A percentile compares a stretch with the other conserved stretches of the same genome.
Conservation (phyloP, 2,113 vertebrate genomes). For the Ibidorhyncha struthersii region DNA sequence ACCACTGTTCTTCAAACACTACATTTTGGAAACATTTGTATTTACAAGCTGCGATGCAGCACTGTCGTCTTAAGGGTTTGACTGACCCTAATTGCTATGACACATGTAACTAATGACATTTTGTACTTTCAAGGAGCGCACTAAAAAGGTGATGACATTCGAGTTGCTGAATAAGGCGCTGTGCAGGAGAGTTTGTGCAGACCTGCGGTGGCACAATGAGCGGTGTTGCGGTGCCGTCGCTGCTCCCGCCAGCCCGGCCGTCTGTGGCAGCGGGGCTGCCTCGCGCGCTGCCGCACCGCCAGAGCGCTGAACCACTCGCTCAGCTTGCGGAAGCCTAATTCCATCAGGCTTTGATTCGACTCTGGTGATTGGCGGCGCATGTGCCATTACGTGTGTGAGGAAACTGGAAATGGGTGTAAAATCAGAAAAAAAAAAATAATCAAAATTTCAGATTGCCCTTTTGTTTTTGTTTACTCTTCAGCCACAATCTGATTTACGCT, state of each 20-base stretch:
- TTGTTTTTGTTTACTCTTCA: slow-evolving; percentile 33
- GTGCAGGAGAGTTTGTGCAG: slow-evolving; percentile 38
- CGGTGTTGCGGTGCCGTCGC: background rate
- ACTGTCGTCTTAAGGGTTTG: background rate
- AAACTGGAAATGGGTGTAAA: slow-evolving; percentile 23
- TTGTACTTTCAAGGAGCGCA: background rate
- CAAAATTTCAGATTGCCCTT: background rate
- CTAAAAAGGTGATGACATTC: slow-evolving; percentile 33
- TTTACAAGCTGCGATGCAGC: background rate
- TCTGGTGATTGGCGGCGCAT: background rate
- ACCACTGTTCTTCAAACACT: background rate
- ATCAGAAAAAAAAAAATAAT: background rate
- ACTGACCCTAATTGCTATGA: slow-evolving; percentile 9
- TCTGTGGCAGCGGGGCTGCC: background rate
- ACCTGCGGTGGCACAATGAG: background rate
- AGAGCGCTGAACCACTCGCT: background rate
- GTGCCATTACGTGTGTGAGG: background rate
- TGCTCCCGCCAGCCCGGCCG: background rate
- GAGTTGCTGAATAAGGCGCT: slow-evolving; percentile 26
- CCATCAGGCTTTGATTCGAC: background rate
- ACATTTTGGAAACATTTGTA: background rate
- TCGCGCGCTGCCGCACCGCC: background rate
- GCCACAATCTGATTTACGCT: slow-evolving; percentile 43
- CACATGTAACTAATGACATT: background rate
- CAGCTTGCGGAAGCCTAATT: background rate